Percentiles rank a stretch among this genome's conserved stretches.
Conservation (phyloP, 2,113 vertebrate species). For the Limnothrissa miodon region DNA sequence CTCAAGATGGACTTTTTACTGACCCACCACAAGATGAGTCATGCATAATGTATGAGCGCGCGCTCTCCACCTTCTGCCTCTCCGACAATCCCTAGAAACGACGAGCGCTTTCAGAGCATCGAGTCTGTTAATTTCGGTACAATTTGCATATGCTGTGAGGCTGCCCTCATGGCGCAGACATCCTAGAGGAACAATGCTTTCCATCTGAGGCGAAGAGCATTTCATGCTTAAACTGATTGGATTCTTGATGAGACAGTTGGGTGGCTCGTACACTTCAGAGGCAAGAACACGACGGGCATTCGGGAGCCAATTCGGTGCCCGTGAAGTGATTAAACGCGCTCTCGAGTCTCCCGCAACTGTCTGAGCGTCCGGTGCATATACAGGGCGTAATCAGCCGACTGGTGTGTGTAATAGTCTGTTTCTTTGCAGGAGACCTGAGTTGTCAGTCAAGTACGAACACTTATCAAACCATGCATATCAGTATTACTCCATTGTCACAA, state of each 20-base stretch:
- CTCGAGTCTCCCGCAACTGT: constrained; percentile 77
- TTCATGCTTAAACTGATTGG: constrained; percentile 87
- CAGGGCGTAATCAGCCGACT: constrained; percentile 82
- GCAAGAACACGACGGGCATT: constrained; percentile 58
- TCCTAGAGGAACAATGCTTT: constrained; percentile 37
- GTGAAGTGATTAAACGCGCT: constrained; percentile 90
- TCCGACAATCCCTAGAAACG: constrained; percentile 21
- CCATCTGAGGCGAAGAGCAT: constrained; percentile 59
- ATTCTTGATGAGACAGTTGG: constrained; percentile 79
- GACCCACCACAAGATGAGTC: constrained; percentile 16
- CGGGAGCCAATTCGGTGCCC: constrained; percentile 81
- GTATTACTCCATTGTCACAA: constrained; percentile 46
- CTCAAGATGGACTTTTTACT: constrained; percentile 1
- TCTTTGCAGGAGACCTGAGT: constrained; percentile 69
- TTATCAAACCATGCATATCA: constrained; percentile 49
- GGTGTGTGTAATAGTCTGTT: constrained; percentile 71
- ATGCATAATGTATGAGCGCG: constrained; percentile 47
- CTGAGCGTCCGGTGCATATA: constrained; percentile 72
- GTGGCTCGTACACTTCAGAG: constrained; percentile 65
- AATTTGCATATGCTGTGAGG: constrained; percentile 73
- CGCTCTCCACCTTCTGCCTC: constrained; percentile 24
- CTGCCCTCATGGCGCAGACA: constrained; percentile 48
- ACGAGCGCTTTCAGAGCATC: constrained; percentile 47
- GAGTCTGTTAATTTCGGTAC: constrained; percentile 58
- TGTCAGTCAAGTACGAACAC: constrained; percentile 69